Base-by-base conservation (phyloP, 2,888 invertebrate genomes). In the Strigamia maritima region DNA sequence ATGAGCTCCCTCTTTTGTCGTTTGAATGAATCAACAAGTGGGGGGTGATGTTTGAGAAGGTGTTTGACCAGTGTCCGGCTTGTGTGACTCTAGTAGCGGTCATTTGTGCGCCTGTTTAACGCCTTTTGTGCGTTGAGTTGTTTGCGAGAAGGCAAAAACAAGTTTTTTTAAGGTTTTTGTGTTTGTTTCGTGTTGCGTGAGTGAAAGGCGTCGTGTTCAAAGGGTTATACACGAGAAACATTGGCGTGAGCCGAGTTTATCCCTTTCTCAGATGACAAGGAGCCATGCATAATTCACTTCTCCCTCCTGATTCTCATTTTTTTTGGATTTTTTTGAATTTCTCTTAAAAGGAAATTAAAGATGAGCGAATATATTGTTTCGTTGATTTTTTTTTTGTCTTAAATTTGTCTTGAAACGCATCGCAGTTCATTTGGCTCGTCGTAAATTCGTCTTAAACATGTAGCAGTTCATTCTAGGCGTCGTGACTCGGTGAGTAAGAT, bases 11-110 rank as follows among this genome's bases (percentile, higher is more conserved):
- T 19, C 60, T 24, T 7, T 1, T 24, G 24, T 6, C 19, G 22
- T 65, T 65, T 65, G 22, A 65, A 65, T 65, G 24, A 24, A 19
- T 65, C 60, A 65, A 65, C 60, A 65, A 65, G 60, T 65, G 60
- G 60, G 60, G 60, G 22, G 22, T 65, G 60, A 24, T 65, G 22
- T 65, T 24, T 24, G 12, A 65, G 19, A 65, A 65, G 60, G 60
- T 65, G 60, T 65, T 65, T 65, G 60, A 65, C 60, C 60, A 65
- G 60, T 65, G 60, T 65, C 60, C 60, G 60, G 60, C 60, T 65
- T 19, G 60, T 22, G 60, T 44, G 44, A 44, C 60, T 65, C 12
- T 65, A 24, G 24, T 65, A 24, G 60, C 24, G 60, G 60, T 65
- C 60, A 65, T 65, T 65, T 65, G 44, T 44, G 44, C 44, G 44